Evolutionary conservation across 2,113 vertebrate genomes (phyloP).

Genomic region (Ciconia maguari): DNA sequence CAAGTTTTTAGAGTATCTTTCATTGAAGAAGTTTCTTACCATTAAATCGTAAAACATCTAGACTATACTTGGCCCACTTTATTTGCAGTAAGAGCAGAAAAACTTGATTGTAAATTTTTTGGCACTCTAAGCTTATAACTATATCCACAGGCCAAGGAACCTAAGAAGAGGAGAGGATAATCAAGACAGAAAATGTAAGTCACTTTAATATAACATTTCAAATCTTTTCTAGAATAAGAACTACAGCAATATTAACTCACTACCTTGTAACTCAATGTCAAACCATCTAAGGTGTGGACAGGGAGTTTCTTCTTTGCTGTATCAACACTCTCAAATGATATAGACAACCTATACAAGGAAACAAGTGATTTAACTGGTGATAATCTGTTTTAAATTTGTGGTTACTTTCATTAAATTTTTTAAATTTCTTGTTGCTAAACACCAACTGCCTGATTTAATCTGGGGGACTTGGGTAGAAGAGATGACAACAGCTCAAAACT

Average conservation of each 20-base stretch:
- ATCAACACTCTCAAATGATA: constrained; percentile 89
- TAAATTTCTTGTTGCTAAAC: neutral
- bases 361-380: neutral
- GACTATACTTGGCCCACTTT: constrained; percentile 97
- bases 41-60: constrained; percentile 93
- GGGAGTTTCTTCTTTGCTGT: constrained; percentile 91
- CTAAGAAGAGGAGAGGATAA: constrained; percentile 62
- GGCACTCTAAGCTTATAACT: constrained; percentile 96
- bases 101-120: constrained; percentile 99
- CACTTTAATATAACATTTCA: neutral
- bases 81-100: constrained; percentile 96
- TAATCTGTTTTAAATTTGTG: neutral
- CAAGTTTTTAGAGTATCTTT: neutral
- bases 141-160: constrained; percentile 99
- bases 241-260: neutral
- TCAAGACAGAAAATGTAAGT: neutral
- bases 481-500: neutral
- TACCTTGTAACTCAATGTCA: constrained; percentile 95
- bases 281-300: constrained; percentile 91
- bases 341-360: constrained; percentile 81
- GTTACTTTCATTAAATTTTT: neutral
- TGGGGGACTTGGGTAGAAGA: neutral
- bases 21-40: constrained; percentile 74
- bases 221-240: neutral
- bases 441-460: neutral